Conservation (phyloP, 2,113 vertebrate species). For the Delphinus delphis region DNA sequence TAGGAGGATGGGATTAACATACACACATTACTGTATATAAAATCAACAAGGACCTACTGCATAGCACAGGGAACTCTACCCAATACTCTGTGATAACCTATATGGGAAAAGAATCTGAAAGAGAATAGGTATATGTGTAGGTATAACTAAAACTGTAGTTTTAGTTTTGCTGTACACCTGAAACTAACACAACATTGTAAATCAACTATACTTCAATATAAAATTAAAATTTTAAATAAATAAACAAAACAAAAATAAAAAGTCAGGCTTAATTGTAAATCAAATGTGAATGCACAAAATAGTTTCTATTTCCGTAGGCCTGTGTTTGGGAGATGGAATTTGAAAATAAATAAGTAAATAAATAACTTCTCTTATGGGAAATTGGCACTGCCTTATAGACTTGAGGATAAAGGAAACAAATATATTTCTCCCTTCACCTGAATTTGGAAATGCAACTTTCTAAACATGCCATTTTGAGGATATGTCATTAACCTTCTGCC, state of each 20-base stretch:
- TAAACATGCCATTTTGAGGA: neutral
- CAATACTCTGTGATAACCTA: neutral
- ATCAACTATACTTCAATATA: neutral
- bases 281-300: neutral
- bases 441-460: neutral
- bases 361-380: neutral
- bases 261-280: neutral
- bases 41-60: neutral
- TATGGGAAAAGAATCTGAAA: neutral
- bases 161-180: neutral
- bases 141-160: neutral
- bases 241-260: neutral
- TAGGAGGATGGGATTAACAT: neutral
- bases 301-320: neutral
- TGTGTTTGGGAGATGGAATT: neutral
- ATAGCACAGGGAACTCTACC: neutral
- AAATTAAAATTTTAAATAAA: neutral
- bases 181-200: neutral
- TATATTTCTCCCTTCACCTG: neutral
- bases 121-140: neutral
- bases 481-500: neutral
- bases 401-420: neutral
- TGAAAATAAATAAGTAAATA: constrained; percentile 27
- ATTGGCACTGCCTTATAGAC: neutral
- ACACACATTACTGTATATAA: neutral